Evolutionary conservation across 2,113 vertebrate genomes (phyloP).

Genomic region (Xiphophorus maculatus): DNA sequence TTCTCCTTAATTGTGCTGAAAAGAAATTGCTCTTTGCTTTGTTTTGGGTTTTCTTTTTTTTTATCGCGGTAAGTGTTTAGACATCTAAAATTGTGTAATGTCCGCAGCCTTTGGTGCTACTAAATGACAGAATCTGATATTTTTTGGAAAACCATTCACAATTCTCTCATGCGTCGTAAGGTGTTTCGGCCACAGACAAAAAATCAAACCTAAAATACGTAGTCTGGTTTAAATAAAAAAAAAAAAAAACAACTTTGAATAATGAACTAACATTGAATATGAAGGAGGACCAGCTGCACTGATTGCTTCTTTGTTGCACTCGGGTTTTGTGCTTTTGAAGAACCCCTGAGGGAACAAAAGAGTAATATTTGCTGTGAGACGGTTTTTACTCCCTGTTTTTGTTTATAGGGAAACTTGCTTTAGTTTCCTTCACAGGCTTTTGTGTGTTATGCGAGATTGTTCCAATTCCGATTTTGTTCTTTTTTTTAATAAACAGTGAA

Average conservation of each 20-base stretch:
- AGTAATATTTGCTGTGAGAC: constrained; percentile 16
- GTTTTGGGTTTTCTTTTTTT: neutral
- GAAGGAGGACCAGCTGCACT: constrained; percentile 30
- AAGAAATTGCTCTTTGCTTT: constrained; percentile 27
- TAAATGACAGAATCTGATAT: constrained; percentile 7
- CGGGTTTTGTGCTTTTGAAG: constrained; percentile 27
- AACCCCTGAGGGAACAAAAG: constrained; percentile 31
- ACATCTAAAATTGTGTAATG: neutral
- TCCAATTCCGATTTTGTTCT: constrained; percentile 53
- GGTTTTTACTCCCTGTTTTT: neutral
- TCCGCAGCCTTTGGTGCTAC: neutral
- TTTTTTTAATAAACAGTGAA: constrained; percentile 72
- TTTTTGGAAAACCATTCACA: neutral
- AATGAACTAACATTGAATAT: neutral
- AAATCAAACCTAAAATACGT: neutral
- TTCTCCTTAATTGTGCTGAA: constrained; percentile 30
- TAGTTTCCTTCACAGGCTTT: constrained; percentile 61
- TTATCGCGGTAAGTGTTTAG: neutral
- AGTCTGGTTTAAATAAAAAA: neutral
- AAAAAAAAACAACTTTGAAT: neutral
- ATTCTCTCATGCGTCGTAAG: neutral
- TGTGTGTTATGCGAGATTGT: constrained; percentile 71
- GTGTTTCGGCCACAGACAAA: neutral
- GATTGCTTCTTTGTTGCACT: constrained; percentile 37
- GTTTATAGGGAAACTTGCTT: constrained; percentile 45